These are phyloP conservation scores for Nanorana parkeri DNA, from an alignment of 2,113 vertebrate species.

Conservation along the genomic window DNA sequence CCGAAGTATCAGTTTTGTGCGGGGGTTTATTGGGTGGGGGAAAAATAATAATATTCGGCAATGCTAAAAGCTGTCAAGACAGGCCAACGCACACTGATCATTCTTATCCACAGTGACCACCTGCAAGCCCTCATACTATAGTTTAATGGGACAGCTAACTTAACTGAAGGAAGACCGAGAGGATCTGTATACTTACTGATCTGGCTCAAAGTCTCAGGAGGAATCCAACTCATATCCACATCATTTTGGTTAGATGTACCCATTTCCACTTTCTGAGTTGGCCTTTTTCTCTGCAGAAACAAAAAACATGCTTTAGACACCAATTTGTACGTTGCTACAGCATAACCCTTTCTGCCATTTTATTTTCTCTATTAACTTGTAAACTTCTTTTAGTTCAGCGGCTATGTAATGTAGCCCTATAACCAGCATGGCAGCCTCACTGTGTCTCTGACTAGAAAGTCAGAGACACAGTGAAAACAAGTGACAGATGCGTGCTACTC, in stretches of 20 bases:
- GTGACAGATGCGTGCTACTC: too few species aligned
- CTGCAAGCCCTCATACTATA: neutral
- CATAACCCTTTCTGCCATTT: neutral
- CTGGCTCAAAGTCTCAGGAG: constrained; percentile 96
- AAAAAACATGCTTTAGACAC: constrained; percentile 3
- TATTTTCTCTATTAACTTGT: too few species aligned
- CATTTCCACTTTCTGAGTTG: constrained; percentile 92
- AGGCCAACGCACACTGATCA: too few species aligned
- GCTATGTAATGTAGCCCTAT: too few species aligned
- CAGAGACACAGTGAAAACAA: too few species aligned
- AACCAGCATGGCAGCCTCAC: too few species aligned
- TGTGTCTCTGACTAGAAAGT: too few species aligned
- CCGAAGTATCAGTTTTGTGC: too few species aligned
- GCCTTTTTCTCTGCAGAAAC: constrained; percentile 85
- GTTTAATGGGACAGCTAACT: neutral
- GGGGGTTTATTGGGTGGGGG: too few species aligned
- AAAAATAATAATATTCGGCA: too few species aligned
- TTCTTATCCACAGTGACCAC: neutral
- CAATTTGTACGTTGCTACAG: neutral
- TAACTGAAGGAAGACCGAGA: neutral
- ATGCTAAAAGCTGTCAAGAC: too few species aligned
- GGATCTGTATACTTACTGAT: constrained; percentile 87
- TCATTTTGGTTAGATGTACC: constrained; percentile 94
- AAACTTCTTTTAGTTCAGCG: too few species aligned
- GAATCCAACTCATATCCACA: constrained; percentile 99